These are phyloP conservation scores for Drosophila mojavensis DNA, from an alignment of 1,140 invertebrate species.

Conservation along the genomic window DNA sequence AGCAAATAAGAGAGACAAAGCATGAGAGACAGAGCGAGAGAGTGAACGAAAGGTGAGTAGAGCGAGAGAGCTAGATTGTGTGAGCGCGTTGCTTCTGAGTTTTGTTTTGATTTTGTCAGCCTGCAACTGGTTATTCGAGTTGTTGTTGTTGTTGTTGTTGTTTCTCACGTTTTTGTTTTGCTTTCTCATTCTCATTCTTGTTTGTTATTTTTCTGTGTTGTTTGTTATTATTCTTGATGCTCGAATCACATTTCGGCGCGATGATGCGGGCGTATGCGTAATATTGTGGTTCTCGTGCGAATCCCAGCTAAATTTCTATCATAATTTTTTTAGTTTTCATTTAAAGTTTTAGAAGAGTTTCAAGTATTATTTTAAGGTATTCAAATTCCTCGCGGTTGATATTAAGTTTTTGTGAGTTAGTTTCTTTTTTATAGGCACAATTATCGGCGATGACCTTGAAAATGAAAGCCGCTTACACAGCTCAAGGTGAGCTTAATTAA, in stretches of 20 bases:
- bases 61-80: slow-evolving; percentile 5
- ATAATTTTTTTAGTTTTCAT: neutral
- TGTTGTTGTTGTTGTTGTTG: slow-evolving; percentile 42
- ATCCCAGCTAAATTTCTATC: neutral
- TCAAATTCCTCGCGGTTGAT: slow-evolving; percentile 11
- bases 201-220: slow-evolving; percentile 29
- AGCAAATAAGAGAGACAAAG: neutral
- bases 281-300: neutral
- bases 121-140: slow-evolving; percentile 66
- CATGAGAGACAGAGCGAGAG: neutral
- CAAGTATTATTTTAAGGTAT: neutral
- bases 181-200: slow-evolving; percentile 37
- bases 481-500: slow-evolving; percentile 73
- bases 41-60: neutral
- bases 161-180: slow-evolving; percentile 45
- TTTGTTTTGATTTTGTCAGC: slow-evolving; percentile 71
- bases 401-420: slow-evolving; percentile 17
- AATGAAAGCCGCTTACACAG: slow-evolving; percentile 46
- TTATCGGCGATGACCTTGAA: slow-evolving; percentile 73
- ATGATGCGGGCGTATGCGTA: slow-evolving; percentile 20
- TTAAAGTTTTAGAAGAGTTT: too few relatives aligned
- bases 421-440: slow-evolving; percentile 36
- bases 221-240: slow-evolving; percentile 27
- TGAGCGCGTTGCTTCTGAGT: slow-evolving; percentile 46
- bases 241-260: slow-evolving; percentile 3